phyloP scores from a whole-genome alignment of 2,113 vertebrate species.

The Triplophysa dalaica region DNA sequence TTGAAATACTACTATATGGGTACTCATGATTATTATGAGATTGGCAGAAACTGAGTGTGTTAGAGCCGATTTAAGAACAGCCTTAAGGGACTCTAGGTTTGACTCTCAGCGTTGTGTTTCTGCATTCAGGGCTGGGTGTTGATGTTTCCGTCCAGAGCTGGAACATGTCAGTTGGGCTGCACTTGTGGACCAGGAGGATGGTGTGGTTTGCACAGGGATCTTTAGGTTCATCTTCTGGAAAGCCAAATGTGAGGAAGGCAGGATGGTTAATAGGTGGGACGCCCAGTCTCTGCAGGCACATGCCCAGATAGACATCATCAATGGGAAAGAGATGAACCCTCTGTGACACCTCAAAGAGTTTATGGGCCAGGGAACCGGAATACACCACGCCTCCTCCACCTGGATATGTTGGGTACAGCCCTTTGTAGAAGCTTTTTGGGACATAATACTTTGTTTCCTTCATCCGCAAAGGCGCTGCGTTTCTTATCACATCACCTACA shows the following conservation, averaged over 20 bases:
- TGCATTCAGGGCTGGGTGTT: conserved; percentile 52
- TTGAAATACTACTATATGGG: too few species aligned
- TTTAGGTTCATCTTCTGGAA: conserved; percentile 40
- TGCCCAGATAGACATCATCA: conserved; percentile 76
- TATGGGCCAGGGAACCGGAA: conserved; percentile 64
- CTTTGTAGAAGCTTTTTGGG: conserved; percentile 69
- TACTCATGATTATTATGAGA: too few species aligned
- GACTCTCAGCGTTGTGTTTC: conserved; percentile 52
- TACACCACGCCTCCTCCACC: conserved; percentile 76
- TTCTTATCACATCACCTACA: conserved; percentile 66
- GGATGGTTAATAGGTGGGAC: conserved; percentile 59
- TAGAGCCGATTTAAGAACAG: background rate
- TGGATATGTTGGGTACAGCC: conserved; percentile 70
- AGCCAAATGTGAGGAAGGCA: conserved; percentile 74
- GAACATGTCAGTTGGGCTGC: conserved; percentile 61
- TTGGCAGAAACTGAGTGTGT: too few species aligned
- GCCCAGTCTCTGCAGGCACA: conserved; percentile 72
- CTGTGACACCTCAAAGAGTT: conserved; percentile 60
- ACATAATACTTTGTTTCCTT: conserved; percentile 72
- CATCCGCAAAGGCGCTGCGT: conserved; percentile 47
- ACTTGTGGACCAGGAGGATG: conserved; percentile 71
- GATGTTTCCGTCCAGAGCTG: conserved; percentile 59
- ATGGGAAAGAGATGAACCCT: conserved; percentile 75
- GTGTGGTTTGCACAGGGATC: conserved; percentile 64
- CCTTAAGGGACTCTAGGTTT: background rate